phyloP scores from a whole-genome alignment of 1,140 invertebrate genomes.

The Drosophila athabasca region DNA sequence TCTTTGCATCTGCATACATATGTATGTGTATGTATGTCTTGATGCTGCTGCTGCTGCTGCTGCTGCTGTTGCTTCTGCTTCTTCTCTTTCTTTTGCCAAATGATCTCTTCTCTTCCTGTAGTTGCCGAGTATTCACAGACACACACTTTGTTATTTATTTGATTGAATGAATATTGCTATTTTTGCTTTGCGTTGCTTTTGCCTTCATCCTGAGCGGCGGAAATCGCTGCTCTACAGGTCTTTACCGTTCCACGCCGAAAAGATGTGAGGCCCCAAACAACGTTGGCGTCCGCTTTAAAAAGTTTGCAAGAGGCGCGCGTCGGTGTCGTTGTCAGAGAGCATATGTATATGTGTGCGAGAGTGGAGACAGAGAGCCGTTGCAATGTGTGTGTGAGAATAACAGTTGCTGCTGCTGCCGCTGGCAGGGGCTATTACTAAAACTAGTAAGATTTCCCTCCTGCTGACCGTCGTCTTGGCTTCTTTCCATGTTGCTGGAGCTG shows the following conservation, averaged over 20 bases:
- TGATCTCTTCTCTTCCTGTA: constrained; percentile 68
- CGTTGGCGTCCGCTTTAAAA: constrained; percentile 54
- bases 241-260: constrained; percentile 49
- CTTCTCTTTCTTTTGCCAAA: constrained; percentile 59
- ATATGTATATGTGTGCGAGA: constrained; percentile 8
- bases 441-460: no score
- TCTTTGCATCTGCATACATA: constrained; percentile 50
- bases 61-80: constrained; percentile 33
- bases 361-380: constrained; percentile 4
- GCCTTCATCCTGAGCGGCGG: constrained; percentile 31
- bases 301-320: constrained; percentile 52
- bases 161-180: constrained; percentile 64
- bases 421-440: constrained; percentile 3
- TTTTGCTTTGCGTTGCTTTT: constrained; percentile 53
- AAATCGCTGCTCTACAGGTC: constrained; percentile 39
- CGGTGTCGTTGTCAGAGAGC: constrained; percentile 11
- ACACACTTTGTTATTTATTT: constrained; percentile 49
- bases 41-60: constrained; percentile 18
- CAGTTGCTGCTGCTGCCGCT: constrained; percentile 8
- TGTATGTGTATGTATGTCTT: constrained; percentile 2
- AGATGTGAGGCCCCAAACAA: constrained; percentile 45
- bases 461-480: no score
- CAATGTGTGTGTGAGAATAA: constrained; percentile 30
- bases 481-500: constrained; percentile 15
- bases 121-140: constrained; percentile 37